Evolutionary conservation across 2,797 vertebrate genomes (phyloP), one percentile per base, ranked within the genome.

Genomic region (Ceryle rudis): DNA sequence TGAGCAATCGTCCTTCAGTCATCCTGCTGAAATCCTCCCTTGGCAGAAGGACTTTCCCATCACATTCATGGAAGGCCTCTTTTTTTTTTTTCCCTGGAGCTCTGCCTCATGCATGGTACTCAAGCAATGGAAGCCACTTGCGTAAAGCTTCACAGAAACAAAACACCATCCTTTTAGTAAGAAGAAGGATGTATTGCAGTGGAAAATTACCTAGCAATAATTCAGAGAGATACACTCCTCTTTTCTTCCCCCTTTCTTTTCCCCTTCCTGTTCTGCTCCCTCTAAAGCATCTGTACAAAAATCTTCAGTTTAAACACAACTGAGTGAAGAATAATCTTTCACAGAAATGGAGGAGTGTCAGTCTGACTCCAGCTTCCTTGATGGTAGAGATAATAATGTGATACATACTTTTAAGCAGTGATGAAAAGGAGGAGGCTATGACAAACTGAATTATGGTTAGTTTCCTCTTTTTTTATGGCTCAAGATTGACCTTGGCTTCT

Each of bases 401-500:
- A 73, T 46, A 89, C 46, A 55, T 1, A 23, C 74, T 92, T 85
- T 80, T 60, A 73, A 65, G 69, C 42, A n/a, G 22, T 22, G 72
- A 81, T 78, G 89, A 83, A 80, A 92, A 93, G 47, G 22, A 81
- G 80, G 61, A 80, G 41, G 64, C 61, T 61, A n/a, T 41, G 71
- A 90, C 72, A 95, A 92, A 60, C 2, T 87, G 86, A 94, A 91
- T 86, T 83, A 87, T 42, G 17, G 47, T 46, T 78, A 64, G 9
- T 81, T 91, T 93, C 82, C 81, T 74, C 42, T 52, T 73, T 77
- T 84, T 86, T 82, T 46, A 95, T 2, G 14, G 67, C 41, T 89
- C 35, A 74, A 61, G 65, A 72, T 58, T 93, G 91, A 96, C 81
- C 81, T 89, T 82, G 69, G 64, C 82, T 65, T 93, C 71, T 35